phyloP scores from a whole-genome alignment of 2,113 vertebrate genomes.

The Pituophis catenifer region DNA sequence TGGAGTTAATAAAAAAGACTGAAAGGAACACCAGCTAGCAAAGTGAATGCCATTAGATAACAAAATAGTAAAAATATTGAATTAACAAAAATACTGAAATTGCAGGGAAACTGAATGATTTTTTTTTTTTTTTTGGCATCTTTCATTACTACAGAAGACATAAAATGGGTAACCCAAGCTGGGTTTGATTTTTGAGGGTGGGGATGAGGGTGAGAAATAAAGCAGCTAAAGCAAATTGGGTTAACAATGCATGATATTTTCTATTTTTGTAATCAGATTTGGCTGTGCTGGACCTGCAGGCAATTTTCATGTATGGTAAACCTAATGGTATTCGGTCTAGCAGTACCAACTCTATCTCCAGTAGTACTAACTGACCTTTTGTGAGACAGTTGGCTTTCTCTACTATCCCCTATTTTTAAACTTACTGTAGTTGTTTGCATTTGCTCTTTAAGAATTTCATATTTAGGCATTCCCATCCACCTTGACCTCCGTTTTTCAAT shows the following conservation, averaged over 20 bases:
- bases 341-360: neutral
- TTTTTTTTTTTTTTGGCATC: no score
- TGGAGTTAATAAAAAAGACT: no score
- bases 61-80: no score
- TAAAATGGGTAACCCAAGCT: no score
- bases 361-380: neutral
- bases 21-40: no score
- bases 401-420: neutral
- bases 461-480: neutral
- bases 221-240: no score
- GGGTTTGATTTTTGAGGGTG: no score
- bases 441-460: neutral
- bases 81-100: no score
- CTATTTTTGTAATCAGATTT: neutral
- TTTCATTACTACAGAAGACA: no score
- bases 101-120: no score
- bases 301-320: neutral
- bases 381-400: neutral
- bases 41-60: no score
- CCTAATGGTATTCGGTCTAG: neutral
- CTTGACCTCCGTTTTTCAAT: neutral
- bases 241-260: neutral
- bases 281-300: neutral
- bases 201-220: no score
- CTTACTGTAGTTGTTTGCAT: neutral